A percentile compares a stretch with the other conserved stretches of the same genome.
phyloP scores from a whole-genome alignment of 2,888 invertebrate species.

The Dasypolia templi region DNA sequence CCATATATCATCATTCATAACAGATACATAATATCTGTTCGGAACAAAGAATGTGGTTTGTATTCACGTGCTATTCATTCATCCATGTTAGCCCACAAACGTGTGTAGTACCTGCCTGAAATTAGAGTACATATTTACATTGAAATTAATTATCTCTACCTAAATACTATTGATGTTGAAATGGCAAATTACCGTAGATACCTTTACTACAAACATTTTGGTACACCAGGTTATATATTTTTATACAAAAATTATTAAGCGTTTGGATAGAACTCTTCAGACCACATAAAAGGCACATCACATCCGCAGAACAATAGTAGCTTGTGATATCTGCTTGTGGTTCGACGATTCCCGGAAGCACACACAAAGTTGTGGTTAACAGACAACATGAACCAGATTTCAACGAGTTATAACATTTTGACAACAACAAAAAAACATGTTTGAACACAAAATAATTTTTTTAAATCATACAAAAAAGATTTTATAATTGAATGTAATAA shows the following conservation, averaged over 20 bases:
- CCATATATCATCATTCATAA: slow-evolving; percentile 7
- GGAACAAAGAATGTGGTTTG: slow-evolving; percentile 40
- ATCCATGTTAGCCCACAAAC: slow-evolving; percentile 49
- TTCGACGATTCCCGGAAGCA: slow-evolving; percentile 32
- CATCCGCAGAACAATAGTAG: slow-evolving; percentile 42
- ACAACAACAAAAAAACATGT: not conserved
- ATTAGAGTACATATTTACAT: slow-evolving; percentile 48
- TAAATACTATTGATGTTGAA: slow-evolving; percentile 23
- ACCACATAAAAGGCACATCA: slow-evolving; percentile 43
- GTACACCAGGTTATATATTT: not conserved
- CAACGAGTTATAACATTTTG: not conserved
- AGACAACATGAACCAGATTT: slow-evolving; percentile 15
- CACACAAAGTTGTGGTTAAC: slow-evolving; percentile 40
- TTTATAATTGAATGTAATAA: not conserved
- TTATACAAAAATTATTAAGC: slow-evolving; percentile 11
- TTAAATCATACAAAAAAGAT: not conserved
- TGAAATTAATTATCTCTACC: slow-evolving; percentile 31
- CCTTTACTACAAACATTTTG: not conserved
- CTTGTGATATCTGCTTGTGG: slow-evolving; percentile 45
- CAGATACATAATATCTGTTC: slow-evolving; percentile 17
- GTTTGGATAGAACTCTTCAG: slow-evolving; percentile 13
- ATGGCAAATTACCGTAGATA: not conserved
- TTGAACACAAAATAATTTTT: too few relatives aligned
- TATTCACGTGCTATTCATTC: slow-evolving; percentile 31
- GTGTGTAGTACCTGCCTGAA: slow-evolving; percentile 40